phyloP scores from a whole-genome alignment of 2,113 vertebrate species.

The Psophia crepitans region DNA sequence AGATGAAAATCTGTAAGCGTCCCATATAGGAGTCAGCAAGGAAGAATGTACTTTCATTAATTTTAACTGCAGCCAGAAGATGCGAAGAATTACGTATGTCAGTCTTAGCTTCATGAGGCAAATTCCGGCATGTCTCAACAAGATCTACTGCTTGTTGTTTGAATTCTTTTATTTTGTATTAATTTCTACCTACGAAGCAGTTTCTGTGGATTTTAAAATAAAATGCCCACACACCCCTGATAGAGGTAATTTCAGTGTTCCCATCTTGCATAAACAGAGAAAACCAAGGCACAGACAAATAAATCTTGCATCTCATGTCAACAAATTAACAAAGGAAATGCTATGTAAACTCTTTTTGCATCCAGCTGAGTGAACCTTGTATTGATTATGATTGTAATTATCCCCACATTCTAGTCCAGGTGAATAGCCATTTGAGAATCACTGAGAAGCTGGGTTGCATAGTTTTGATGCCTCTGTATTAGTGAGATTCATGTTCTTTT shows the following conservation, averaged over 20 bases:
- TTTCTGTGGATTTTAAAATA: background rate
- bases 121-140: background rate
- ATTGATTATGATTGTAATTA: conserved; percentile 2
- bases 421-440: background rate
- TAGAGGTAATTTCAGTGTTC: background rate
- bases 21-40: background rate
- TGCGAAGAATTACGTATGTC: background rate
- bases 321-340: background rate
- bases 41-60: background rate
- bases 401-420: background rate
- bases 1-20: background rate
- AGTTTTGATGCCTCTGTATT: background rate
- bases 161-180: background rate
- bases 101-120: background rate
- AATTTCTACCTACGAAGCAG: background rate
- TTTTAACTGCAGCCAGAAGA: background rate
- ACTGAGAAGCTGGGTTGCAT: background rate
- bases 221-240: background rate
- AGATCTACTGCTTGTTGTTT: background rate
- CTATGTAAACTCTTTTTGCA: background rate
- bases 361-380: background rate
- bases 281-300: background rate
- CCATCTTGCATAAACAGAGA: background rate
- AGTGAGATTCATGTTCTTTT: background rate
- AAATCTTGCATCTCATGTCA: background rate